Conservation (phyloP, 2,113 vertebrate genomes). For the Prionailurus bengalensis region DNA sequence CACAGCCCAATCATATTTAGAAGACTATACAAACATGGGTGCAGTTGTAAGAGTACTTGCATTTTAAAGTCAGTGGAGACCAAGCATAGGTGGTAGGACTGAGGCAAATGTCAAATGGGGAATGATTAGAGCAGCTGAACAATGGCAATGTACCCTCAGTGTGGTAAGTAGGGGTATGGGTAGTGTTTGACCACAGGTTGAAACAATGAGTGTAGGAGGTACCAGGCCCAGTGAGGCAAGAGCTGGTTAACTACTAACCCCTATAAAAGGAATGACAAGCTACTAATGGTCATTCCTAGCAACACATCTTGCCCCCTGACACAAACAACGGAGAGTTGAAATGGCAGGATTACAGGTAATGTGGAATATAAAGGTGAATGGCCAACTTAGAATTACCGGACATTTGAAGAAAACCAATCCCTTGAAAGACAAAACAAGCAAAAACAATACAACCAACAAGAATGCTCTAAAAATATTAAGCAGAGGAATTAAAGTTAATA, state of each 20-base stretch:
- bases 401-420: slow-evolving; percentile 14
- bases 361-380: slow-evolving; percentile 36
- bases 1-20: slow-evolving; percentile 3
- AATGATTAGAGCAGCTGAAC: background rate
- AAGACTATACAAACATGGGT: background rate
- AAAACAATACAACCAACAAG: background rate
- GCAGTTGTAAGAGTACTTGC: background rate
- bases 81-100: background rate
- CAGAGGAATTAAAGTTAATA: background rate
- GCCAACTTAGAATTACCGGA: background rate
- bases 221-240: background rate
- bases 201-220: background rate
- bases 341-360: background rate
- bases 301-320: background rate
- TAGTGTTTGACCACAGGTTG: background rate
- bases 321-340: background rate
- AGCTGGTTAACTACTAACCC: background rate
- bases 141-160: background rate
- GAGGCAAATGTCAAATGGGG: background rate
- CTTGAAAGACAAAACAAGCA: background rate
- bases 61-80: background rate
- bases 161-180: background rate
- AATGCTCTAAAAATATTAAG: background rate
- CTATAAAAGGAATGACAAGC: background rate
- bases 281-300: background rate